Evolutionary conservation across 2,797 vertebrate species (phyloP).

Genomic region (Champsocephalus gunnari): DNA sequence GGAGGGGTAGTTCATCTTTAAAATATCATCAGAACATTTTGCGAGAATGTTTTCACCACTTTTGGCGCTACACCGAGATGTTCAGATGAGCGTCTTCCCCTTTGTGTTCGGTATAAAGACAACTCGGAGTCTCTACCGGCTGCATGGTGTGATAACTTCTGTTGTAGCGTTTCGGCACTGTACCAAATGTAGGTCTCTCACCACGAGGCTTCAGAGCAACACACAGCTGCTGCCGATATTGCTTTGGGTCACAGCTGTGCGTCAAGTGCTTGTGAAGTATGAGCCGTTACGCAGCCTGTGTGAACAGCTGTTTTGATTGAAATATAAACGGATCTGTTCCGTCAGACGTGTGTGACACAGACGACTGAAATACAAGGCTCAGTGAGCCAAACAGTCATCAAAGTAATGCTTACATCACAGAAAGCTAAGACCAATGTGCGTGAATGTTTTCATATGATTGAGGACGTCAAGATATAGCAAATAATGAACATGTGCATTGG

Average conservation of each 20-base stretch:
- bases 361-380: background rate
- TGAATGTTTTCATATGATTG: too few species aligned
- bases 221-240: background rate
- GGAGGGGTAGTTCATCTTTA: background rate
- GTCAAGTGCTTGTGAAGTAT: background rate
- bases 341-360: background rate
- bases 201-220: background rate
- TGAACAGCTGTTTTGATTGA: background rate
- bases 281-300: background rate
- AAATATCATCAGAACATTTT: slow-evolving; percentile 14
- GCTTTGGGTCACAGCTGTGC: background rate
- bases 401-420: background rate
- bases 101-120: background rate
- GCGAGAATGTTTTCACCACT: background rate
- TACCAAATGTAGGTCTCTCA: background rate
- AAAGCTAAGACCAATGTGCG: background rate
- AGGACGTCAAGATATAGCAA: too few species aligned
- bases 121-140: background rate
- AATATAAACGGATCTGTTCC: background rate
- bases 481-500: too few species aligned
- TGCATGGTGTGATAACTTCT: background rate
- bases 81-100: background rate
- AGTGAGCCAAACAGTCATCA: background rate
- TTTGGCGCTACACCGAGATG: background rate
- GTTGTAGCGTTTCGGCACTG: background rate